Evolutionary conservation across 1,140 invertebrate genomes (phyloP).

Genomic region (Eufriesea mexicana): DNA sequence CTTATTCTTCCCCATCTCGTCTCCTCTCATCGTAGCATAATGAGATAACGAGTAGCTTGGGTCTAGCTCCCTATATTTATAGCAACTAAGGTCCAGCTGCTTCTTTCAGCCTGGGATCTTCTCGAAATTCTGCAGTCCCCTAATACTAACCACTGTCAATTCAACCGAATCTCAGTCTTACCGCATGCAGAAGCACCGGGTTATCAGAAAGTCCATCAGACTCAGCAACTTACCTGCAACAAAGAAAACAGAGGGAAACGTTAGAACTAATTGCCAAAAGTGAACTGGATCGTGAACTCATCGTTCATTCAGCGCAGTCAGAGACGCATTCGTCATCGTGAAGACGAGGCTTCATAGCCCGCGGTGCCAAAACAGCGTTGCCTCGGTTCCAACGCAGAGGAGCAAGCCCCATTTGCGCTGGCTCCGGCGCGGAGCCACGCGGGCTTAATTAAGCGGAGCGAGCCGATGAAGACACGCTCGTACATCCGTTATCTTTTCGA

Average conservation of each 20-base stretch:
- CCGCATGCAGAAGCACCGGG: too few relatives aligned
- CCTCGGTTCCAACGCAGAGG: constrained; percentile 19
- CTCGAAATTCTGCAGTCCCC: too few relatives aligned
- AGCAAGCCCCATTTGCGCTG: constrained; percentile 49
- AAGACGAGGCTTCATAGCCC: not conserved
- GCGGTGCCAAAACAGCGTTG: not conserved
- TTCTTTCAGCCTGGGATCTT: too few relatives aligned
- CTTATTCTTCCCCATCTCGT: too few relatives aligned
- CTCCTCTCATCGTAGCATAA: too few relatives aligned
- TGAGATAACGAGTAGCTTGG: too few relatives aligned
- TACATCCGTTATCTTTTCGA: constrained; percentile 67
- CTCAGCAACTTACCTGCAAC: constrained; percentile 33
- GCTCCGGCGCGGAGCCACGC: constrained; percentile 34
- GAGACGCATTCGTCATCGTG: constrained; percentile 26
- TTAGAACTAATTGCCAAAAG: not conserved
- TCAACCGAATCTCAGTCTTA: too few relatives aligned
- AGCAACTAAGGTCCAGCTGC: too few relatives aligned
- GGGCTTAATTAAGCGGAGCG: constrained; percentile 61
- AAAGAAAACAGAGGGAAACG: not conserved
- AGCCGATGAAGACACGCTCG: constrained; percentile 61
- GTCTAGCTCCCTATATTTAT: too few relatives aligned
- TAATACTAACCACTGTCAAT: too few relatives aligned
- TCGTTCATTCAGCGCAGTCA: not conserved
- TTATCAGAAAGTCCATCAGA: too few relatives aligned
- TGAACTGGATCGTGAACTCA: not conserved